Percentiles rank a stretch among this genome's conserved stretches.
phyloP scores from a whole-genome alignment of 37 sponge, comb jelly and placozoan species.

The Haliclona indistincta region DNA sequence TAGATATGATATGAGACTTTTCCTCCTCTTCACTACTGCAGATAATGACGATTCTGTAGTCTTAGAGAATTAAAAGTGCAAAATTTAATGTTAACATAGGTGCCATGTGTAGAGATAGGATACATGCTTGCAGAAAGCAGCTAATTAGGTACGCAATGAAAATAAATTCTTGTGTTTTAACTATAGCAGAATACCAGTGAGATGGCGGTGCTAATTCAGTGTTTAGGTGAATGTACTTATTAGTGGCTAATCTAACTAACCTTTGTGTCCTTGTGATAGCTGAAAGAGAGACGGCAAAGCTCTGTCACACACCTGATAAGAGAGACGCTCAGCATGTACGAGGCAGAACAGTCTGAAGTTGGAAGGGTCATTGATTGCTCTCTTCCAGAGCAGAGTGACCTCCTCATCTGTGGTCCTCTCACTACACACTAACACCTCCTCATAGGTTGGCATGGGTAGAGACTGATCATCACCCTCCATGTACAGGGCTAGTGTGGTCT shows the following conservation, averaged over 20 bases:
- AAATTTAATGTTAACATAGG: no score
- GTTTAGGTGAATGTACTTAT: no score
- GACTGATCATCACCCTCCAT: not conserved
- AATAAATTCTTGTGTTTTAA: not conserved
- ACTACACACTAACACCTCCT: not conserved
- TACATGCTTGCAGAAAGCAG: no score
- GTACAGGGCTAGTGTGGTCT: not conserved
- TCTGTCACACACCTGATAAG: not conserved
- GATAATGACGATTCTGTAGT: slow-evolving; percentile 59
- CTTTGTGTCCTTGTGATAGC: not conserved
- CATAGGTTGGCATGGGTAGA: slow-evolving; percentile 8
- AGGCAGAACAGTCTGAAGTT: not conserved
- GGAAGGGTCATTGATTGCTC: not conserved
- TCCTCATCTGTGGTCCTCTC: not conserved
- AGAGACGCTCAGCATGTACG: not conserved
- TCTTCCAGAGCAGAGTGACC: slow-evolving; percentile 3
- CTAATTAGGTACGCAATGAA: not conserved
- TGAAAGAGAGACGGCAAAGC: not conserved
- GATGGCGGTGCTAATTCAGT: no score
- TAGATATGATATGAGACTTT: slow-evolving; percentile 53
- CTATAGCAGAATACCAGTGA: no score
- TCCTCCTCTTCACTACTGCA: slow-evolving; percentile 70
- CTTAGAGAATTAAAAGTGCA: slow-evolving; percentile 18
- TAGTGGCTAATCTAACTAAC: no score
- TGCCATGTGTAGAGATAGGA: no score